Evolutionary conservation across 2,797 vertebrate species (phyloP), one percentile per base, ranked within the genome.

Genomic region (Bradypodion ventrale): DNA sequence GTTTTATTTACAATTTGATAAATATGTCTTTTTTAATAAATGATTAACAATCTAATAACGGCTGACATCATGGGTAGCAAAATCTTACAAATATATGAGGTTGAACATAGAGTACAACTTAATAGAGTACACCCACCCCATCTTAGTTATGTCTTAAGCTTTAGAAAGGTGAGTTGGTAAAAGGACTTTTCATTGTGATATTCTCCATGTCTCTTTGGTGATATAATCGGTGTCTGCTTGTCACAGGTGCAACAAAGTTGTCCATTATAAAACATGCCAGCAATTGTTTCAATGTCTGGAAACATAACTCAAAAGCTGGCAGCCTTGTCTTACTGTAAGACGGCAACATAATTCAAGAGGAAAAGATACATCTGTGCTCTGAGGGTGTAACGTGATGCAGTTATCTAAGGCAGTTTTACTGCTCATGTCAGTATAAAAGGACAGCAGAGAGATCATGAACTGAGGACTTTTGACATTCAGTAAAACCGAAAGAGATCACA

Each of bases 181-280:
- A 87, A 46, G 2, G 76, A 4, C 16, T 4, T 32, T 84, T 87
- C 83, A n/a, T 27, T 46, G 15, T 79, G 78, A 77, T 7, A 44
- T 7, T 40, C 3, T 75, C n/a, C 62, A 12, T 68, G 66, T 9
- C 35, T 77, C 75, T 19, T 29, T 82, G 27, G 80, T 74, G 84
- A 85, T 85, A 25, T 46, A 86, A 82, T 87, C 0, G 21, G 13
- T 87, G 21, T 72, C 74, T 85, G 21, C 68, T 62, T 92, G 56
- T 85, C 83, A 78, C 40, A 86, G 35, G 29, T 76, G 29, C 35
- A 88, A 81, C 83, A 72, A 78, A 8, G 23, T 84, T 85, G 76
- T 59, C 76, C 84, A 21, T n/a, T 90, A 59, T 56, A 75, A 89
- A 92, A 56, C 73, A 75, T 32, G 70, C n/a, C 77, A 85, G 7